Conservation (phyloP, 2,797 vertebrate species). For the Liparis tanakae region DNA sequence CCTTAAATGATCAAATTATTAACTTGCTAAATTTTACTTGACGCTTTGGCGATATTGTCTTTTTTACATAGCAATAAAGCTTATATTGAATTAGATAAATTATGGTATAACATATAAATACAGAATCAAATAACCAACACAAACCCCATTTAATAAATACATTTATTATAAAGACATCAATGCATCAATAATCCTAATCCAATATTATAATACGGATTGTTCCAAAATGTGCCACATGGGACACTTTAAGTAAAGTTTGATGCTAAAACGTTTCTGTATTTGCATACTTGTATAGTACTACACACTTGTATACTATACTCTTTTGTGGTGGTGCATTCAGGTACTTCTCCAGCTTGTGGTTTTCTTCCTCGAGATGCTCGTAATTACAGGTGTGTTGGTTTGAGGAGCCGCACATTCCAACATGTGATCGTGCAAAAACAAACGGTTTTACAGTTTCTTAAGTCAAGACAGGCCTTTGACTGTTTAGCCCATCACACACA, state of each 20-base stretch:
- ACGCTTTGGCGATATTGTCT: neutral
- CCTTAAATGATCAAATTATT: neutral
- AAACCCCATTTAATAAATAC: neutral
- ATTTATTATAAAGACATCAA: neutral
- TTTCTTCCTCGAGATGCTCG: neutral
- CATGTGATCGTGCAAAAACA: neutral
- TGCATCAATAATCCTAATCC: neutral
- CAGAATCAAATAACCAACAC: neutral
- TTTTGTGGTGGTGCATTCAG: constrained; percentile 9
- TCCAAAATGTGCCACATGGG: neutral
- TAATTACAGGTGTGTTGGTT: neutral
- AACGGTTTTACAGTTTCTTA: constrained; percentile 7
- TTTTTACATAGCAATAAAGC: neutral
- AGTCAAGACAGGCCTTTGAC: constrained; percentile 17
- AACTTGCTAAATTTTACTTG: neutral
- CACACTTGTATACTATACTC: too few species aligned
- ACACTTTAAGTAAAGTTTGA: neutral
- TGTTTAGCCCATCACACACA: neutral
- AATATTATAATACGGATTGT: neutral
- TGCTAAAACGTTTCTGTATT: neutral
- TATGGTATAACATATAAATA: neutral
- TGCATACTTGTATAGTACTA: neutral
- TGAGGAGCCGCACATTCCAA: neutral
- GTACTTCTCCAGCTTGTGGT: neutral
- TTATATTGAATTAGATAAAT: neutral